A percentile compares a stretch with the other conserved stretches of the same genome.
Conservation (phyloP, 2,113 vertebrate species). For the Tenrec ecaudatus region DNA sequence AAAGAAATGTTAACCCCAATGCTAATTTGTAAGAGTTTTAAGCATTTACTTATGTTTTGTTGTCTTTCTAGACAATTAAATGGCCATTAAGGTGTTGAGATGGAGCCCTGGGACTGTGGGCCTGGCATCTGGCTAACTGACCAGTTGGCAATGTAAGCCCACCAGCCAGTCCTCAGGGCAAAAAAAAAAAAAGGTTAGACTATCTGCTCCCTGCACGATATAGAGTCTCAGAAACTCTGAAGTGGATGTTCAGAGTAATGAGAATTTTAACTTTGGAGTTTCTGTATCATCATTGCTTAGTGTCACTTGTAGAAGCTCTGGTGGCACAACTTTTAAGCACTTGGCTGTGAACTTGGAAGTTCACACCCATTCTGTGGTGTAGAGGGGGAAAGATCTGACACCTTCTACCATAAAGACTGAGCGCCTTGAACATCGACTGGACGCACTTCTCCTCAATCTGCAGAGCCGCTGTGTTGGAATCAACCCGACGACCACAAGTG, state of each 20-base stretch:
- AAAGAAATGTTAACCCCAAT: neutral
- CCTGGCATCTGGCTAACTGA: too few relatives aligned
- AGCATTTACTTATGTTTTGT: neutral
- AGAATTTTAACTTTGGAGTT: neutral
- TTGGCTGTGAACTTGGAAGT: neutral
- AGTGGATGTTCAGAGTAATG: neutral
- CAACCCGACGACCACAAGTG: neutral
- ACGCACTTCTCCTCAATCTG: neutral
- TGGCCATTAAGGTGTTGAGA: too few relatives aligned
- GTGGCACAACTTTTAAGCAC: neutral
- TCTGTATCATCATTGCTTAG: neutral
- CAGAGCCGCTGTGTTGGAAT: neutral
- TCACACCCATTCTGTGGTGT: neutral
- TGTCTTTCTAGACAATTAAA: neutral
- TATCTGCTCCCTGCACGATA: too few relatives aligned
- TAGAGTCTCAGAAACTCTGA: too few relatives aligned
- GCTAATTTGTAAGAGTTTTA: slow-evolving; percentile 11
- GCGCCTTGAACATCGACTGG: neutral
- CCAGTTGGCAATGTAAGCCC: too few relatives aligned
- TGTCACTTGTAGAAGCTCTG: neutral
- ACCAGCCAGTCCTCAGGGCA: too few relatives aligned
- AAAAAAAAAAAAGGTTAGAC: too few relatives aligned
- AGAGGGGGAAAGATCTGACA: neutral
- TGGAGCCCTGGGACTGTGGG: too few relatives aligned
- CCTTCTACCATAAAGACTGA: neutral